Evolutionary conservation across 2,888 invertebrate species (phyloP).

Genomic region (Blera fallax): DNA sequence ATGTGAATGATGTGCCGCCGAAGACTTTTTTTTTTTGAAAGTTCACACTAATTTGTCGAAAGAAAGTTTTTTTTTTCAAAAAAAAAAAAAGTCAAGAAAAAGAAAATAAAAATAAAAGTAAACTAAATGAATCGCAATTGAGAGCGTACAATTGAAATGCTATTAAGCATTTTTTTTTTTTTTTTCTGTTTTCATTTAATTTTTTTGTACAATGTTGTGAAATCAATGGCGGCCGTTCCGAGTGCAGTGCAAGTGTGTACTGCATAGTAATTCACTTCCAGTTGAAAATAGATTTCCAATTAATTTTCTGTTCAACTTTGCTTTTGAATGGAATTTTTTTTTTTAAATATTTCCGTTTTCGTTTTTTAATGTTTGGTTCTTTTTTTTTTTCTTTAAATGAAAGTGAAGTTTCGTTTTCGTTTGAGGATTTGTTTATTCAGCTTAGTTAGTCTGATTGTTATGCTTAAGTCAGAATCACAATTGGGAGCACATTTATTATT

Average conservation of each 20-base stretch:
- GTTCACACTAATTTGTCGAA: slow-evolving; percentile 57
- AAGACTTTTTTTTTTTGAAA: slow-evolving; percentile 62
- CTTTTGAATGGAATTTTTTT: slow-evolving; percentile 44
- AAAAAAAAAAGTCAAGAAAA: slow-evolving; percentile 9
- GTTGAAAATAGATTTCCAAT: slow-evolving; percentile 37
- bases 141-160: slow-evolving; percentile 55
- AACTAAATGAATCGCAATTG: slow-evolving; percentile 55
- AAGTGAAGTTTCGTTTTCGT: slow-evolving; percentile 40
- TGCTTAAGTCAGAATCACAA: slow-evolving; percentile 5
- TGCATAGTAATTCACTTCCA: slow-evolving; percentile 49
- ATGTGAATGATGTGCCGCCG: slow-evolving; percentile 49
- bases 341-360: slow-evolving; percentile 40
- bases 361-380: slow-evolving; percentile 9
- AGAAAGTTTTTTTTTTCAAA: slow-evolving; percentile 63
- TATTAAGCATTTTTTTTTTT: slow-evolving; percentile 36
- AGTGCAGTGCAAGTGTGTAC: not conserved
- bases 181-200: slow-evolving; percentile 6
- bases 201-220: not conserved
- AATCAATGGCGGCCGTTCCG: not conserved
- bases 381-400: slow-evolving; percentile 11
- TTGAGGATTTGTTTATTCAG: slow-evolving; percentile 4
- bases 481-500: slow-evolving; percentile 1
- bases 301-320: slow-evolving; percentile 24
- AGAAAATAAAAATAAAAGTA: slow-evolving; percentile 57
- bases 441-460: slow-evolving; percentile 12